A percentile compares a stretch with the other conserved stretches of the same genome.
These are phyloP conservation scores for Tachycineta bicolor DNA, from an alignment of 2,113 vertebrate species.

Conservation along the genomic window DNA sequence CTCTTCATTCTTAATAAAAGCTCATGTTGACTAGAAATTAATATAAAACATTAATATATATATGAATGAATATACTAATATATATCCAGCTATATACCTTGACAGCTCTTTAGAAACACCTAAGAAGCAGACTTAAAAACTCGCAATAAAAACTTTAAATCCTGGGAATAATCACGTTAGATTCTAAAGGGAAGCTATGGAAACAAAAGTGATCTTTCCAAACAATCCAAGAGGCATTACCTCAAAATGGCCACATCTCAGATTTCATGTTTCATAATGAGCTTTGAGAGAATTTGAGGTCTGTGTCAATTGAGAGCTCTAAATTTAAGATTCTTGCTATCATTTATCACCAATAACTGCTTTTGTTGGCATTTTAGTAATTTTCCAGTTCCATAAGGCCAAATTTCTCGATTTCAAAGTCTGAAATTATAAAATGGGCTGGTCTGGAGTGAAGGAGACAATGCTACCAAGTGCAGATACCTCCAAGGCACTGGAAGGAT, in stretches of 20 bases:
- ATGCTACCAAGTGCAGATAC: not conserved
- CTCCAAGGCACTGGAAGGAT: not conserved
- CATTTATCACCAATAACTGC: not conserved
- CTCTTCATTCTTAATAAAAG: not conserved
- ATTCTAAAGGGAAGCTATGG: not conserved
- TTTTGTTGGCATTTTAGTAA: not conserved
- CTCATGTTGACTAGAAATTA: not conserved
- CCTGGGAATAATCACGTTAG: not conserved
- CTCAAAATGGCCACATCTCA: not conserved
- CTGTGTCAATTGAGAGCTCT: not conserved
- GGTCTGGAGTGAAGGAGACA: not conserved
- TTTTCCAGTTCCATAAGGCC: not conserved
- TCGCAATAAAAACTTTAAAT: not conserved
- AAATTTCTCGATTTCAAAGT: not conserved
- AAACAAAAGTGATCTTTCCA: conserved; percentile 10
- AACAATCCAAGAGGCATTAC: conserved; percentile 1
- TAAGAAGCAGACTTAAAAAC: not conserved
- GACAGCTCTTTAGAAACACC: not conserved
- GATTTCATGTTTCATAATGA: not conserved
- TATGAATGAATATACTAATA: not conserved
- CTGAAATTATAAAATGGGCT: conserved; percentile 46
- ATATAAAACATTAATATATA: not conserved
- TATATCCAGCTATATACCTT: not conserved
- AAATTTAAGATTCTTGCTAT: not conserved
- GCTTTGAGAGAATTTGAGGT: not conserved